These are phyloP conservation scores for Pipistrellus nathusii DNA, from an alignment of 2,797 vertebrate species.

Conservation along the genomic window DNA sequence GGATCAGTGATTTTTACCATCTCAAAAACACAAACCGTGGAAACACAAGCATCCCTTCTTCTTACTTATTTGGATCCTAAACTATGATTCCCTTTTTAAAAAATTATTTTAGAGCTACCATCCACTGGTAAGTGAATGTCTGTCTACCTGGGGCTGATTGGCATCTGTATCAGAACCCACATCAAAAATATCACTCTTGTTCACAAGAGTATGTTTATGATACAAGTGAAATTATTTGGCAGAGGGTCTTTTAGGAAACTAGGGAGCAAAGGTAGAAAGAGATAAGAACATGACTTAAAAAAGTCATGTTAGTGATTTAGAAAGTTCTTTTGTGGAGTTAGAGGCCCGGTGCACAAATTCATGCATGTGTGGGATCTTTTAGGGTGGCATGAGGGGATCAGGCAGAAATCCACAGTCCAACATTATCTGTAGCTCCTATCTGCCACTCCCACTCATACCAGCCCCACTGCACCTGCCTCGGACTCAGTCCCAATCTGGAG, in stretches of 20 bases:
- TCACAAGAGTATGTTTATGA: conserved; percentile 66
- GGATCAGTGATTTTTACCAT: conserved; percentile 65
- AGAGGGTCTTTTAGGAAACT: conserved; percentile 64
- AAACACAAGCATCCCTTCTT: conserved; percentile 62
- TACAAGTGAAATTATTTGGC: conserved; percentile 60
- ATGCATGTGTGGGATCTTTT: too few relatives aligned
- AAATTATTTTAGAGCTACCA: conserved; percentile 73
- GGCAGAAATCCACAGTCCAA: too few relatives aligned
- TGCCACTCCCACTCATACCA: too few relatives aligned
- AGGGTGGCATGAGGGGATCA: too few relatives aligned
- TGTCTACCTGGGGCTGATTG: conserved; percentile 61
- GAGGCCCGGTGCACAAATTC: too few relatives aligned
- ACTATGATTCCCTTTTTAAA: conserved; percentile 59
- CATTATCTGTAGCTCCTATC: rapidly evolving
- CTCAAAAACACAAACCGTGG: conserved; percentile 66
- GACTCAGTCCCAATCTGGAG: rapidly evolving
- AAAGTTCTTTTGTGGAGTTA: conserved; percentile 20
- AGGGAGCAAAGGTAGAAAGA: conserved; percentile 42
- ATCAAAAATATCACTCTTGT: conserved; percentile 56
- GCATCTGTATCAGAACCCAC: conserved; percentile 52
- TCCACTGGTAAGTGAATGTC: conserved; percentile 67
- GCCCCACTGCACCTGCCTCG: too few relatives aligned
- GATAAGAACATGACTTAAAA: conserved; percentile 61
- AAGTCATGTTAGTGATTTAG: conserved; percentile 38
- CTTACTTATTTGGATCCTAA: conserved; percentile 68